Evolutionary conservation across 1,140 invertebrate genomes (phyloP), one percentile per base, ranked within the genome.

Genomic region (Nephila pilipes): DNA sequence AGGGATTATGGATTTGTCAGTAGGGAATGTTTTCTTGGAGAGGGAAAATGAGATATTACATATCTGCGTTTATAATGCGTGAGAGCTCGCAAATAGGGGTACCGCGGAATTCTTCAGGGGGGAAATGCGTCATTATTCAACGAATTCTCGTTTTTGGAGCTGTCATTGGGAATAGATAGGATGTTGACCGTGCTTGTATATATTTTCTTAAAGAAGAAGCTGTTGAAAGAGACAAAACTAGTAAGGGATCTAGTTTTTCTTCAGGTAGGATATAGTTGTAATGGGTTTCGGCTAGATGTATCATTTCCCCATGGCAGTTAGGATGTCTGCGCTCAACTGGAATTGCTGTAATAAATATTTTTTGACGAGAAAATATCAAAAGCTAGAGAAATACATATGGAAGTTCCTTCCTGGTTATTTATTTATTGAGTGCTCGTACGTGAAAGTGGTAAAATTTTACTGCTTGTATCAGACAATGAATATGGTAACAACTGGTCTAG

Each of bases 131-230:
- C 69, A 36, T 75, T 75, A 75, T 75, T 75, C 69, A 75, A 32
- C 0, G 69, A 36, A 75, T 75, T 75, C 12, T 29, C 29, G 69
- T 75, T 75, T 75, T 75, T 75, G 69, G 69, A 75, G 69, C 69
- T 75, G 69, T 75, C 69, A 75, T 36, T 36, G 69, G 69, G 69
- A 75, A 75, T 75, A 75, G 69, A 75, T 75, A 75, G 69, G 12
- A 16, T 75, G 69, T 75, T 75, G 69, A 36, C 69, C 69, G 69
- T 32, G 69, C 32, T 75, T 75, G 69, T 32, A 36, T 32, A 36
- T 32, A 75, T 75, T 75, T 75, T 32, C 69, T 16, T 29, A 75
- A 36, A 75, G 69, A 75, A 75, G 29, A 12, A 32, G 29, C 29
- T 75, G 63, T 65, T 65, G 63, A 25, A 25, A 6, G 18, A 75